These are phyloP conservation scores for Aulostomus chinensis DNA, from an alignment of 2,797 vertebrate genomes.

Conservation along the genomic window DNA sequence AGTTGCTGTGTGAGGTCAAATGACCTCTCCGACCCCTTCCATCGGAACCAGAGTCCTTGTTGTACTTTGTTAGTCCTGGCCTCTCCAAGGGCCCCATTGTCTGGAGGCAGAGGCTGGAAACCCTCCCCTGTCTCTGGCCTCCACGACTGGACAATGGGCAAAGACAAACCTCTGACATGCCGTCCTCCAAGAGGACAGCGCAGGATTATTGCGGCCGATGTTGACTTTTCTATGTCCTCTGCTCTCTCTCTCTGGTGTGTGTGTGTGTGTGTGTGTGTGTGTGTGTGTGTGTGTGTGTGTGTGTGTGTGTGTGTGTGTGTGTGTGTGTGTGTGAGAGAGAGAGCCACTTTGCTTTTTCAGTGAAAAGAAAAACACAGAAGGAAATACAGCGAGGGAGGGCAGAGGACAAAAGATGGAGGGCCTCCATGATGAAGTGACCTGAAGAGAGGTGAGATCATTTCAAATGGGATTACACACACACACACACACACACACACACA, in stretches of 20 bases:
- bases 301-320: constrained; percentile 3
- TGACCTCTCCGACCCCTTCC: constrained; percentile 35
- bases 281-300: constrained; percentile 20
- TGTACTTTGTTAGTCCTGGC: constrained; percentile 32
- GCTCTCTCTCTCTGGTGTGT: constrained; percentile 19
- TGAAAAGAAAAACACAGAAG: constrained; percentile 63
- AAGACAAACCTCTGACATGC: constrained; percentile 62
- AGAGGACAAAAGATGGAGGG: constrained; percentile 59
- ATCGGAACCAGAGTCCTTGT: constrained; percentile 28
- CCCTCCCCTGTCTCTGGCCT: constrained; percentile 56
- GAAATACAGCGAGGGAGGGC: constrained; percentile 44
- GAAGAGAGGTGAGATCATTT: constrained; percentile 75
- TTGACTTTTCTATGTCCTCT: constrained; percentile 59
- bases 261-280: constrained; percentile 13
- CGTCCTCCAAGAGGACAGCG: constrained; percentile 50
- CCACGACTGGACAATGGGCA: constrained; percentile 49
- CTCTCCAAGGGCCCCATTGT: constrained; percentile 59
- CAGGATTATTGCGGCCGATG: constrained; percentile 46
- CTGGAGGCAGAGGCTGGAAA: constrained; percentile 52
- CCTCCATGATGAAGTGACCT: constrained; percentile 71
- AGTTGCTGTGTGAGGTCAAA: constrained; percentile 39
- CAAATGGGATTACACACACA: constrained; percentile 54
- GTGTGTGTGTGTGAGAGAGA: constrained; percentile 19
- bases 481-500: constrained; percentile 24
- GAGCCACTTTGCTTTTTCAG: constrained; percentile 58